Evolutionary conservation across 2,113 vertebrate genomes (phyloP).

Genomic region (Plotosus lineatus): DNA sequence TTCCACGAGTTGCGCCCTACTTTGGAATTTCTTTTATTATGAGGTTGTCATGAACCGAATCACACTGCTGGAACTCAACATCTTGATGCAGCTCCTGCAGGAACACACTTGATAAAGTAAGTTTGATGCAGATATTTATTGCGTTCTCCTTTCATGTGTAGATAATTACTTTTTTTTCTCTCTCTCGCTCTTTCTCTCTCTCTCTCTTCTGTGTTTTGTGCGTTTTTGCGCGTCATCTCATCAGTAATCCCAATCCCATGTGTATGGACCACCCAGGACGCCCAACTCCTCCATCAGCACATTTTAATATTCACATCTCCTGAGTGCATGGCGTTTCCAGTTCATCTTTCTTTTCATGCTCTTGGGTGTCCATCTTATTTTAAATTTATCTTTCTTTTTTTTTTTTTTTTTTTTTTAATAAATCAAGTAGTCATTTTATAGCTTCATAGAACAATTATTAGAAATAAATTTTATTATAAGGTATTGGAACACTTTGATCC

Average conservation of each 20-base stretch:
- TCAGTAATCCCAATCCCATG: neutral
- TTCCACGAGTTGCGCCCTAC: neutral
- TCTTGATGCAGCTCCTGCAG: neutral
- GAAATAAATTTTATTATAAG: too few species aligned
- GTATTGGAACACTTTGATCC: neutral
- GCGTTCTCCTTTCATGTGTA: neutral
- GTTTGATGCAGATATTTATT: neutral
- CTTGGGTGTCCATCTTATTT: neutral
- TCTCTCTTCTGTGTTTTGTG: neutral
- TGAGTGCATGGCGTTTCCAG: too few species aligned
- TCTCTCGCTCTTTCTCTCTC: too few species aligned
- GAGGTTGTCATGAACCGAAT: slow-evolving; percentile 1
- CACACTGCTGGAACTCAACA: neutral
- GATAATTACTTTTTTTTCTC: neutral
- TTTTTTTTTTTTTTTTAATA: too few species aligned
- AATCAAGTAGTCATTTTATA: too few species aligned
- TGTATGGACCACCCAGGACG: neutral
- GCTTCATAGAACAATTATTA: too few species aligned
- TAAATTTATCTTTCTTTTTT: too few species aligned
- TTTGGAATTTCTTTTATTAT: neutral
- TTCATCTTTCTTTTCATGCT: neutral
- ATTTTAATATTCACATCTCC: neutral
- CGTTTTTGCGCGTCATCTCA: neutral
- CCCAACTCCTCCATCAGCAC: neutral
- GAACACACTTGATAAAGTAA: neutral